These are phyloP conservation scores for Pseudococcus longispinus DNA, from an alignment of 2,888 invertebrate genomes.

Conservation along the genomic window DNA sequence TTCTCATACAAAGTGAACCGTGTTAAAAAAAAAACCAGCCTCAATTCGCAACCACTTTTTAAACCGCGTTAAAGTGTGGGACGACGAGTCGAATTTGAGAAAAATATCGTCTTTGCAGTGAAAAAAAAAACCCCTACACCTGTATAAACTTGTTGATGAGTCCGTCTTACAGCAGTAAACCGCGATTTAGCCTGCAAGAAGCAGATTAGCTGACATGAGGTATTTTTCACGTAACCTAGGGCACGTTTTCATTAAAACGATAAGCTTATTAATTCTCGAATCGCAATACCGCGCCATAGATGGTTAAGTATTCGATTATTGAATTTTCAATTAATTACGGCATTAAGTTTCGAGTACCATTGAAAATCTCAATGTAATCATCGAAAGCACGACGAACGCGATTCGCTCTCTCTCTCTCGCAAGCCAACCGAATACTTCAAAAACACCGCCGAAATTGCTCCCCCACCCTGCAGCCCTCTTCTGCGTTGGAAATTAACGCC, in stretches of 20 bases:
- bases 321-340: conserved; percentile 22
- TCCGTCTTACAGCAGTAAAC: background rate
- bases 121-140: too few relatives aligned
- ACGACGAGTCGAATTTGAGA: too few relatives aligned
- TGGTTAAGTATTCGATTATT: background rate
- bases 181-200: too few relatives aligned
- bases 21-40: too few relatives aligned
- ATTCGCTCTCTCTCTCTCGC: background rate
- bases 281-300: too few relatives aligned
- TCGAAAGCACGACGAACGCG: background rate
- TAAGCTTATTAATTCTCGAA: conserved; percentile 14
- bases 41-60: background rate
- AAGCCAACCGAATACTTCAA: background rate
- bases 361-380: conserved; percentile 10
- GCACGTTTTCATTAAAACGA: conserved; percentile 12
- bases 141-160: background rate
- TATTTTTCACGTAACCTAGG: background rate
- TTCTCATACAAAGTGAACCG: background rate
- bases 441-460: background rate
- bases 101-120: too few relatives aligned
- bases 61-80: too few relatives aligned
- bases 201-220: background rate
- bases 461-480: background rate
- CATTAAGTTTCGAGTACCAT: conserved; percentile 28
- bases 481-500: background rate